Conservation (phyloP, 2,888 invertebrate genomes). For the Alloplasta piceator region DNA sequence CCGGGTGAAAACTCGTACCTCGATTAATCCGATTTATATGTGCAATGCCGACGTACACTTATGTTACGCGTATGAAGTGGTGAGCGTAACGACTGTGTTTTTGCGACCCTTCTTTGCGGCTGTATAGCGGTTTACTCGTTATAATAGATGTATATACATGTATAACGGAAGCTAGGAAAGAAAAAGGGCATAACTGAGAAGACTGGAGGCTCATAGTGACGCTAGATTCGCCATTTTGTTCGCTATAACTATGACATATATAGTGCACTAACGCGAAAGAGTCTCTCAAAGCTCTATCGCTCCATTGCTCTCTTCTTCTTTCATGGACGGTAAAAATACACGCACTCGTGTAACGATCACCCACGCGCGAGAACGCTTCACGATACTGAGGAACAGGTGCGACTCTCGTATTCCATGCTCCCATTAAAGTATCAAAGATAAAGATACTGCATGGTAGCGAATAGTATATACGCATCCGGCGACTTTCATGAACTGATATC, state of each 20-base stretch:
- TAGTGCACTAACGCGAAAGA: slow-evolving; percentile 1
- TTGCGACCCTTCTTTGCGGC: slow-evolving; percentile 35
- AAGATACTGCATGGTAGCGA: slow-evolving; percentile 47
- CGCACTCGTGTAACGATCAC: slow-evolving; percentile 59
- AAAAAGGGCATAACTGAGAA: too few relatives aligned
- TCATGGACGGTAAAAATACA: slow-evolving; percentile 58
- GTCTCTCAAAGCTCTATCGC: slow-evolving; percentile 11
- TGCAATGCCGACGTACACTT: background rate
- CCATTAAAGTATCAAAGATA: slow-evolving; percentile 65
- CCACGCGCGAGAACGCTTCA: slow-evolving; percentile 57
- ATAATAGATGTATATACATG: too few relatives aligned
- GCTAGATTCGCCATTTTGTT: too few relatives aligned
- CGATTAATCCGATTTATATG: slow-evolving; percentile 44
- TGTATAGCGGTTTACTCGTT: background rate
- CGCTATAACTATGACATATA: background rate
- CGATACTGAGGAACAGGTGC: slow-evolving; percentile 64
- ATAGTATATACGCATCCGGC: slow-evolving; percentile 42
- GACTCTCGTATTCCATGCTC: slow-evolving; percentile 64
- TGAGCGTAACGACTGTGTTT: slow-evolving; percentile 40
- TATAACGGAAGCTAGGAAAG: too few relatives aligned
- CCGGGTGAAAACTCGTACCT: slow-evolving; percentile 57
- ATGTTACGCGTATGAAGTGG: background rate
- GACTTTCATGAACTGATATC: background rate
- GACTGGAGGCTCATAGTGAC: too few relatives aligned
- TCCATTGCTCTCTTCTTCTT: slow-evolving; percentile 20